Evolutionary conservation across 2,888 invertebrate genomes (phyloP).

Genomic region (Sturmia bella): DNA sequence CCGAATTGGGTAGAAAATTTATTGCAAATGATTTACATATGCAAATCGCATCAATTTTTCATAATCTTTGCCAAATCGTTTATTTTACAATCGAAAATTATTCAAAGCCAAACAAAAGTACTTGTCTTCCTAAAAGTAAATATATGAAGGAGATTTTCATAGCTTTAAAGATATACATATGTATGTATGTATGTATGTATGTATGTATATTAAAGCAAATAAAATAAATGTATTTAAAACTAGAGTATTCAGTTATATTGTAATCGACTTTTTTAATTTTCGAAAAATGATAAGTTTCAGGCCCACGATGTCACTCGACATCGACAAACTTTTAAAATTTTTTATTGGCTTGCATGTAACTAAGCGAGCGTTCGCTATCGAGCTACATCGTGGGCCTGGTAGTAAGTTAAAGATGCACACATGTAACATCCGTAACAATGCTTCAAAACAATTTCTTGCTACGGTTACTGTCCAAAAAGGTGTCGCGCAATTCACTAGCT

Average conservation of each 20-base stretch:
- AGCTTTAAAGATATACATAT: background rate
- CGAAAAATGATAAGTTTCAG: too few species aligned
- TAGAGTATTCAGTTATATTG: background rate
- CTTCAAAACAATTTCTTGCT: too few species aligned
- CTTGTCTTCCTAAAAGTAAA: conserved; percentile 44
- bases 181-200: background rate
- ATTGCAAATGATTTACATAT: conserved; percentile 81
- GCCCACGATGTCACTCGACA: too few species aligned
- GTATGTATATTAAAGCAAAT: conserved; percentile 1
- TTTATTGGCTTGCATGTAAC: too few species aligned
- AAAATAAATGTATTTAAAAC: background rate
- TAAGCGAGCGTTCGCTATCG: too few species aligned
- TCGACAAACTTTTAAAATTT: too few species aligned
- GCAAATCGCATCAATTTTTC: conserved; percentile 81
- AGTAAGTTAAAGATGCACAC: too few species aligned
- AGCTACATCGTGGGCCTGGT: too few species aligned
- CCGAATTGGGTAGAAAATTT: conserved; percentile 75
- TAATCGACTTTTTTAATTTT: too few species aligned
- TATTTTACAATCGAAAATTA: conserved; percentile 79
- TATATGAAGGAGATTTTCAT: background rate
- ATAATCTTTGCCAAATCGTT: conserved; percentile 76
- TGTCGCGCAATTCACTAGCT: too few species aligned
- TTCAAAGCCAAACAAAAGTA: conserved; percentile 75
- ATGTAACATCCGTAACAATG: too few species aligned
- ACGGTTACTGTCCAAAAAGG: too few species aligned